Evolutionary conservation across 53 echinoderm and acorn worm genomes (phyloP), one percentile per base, ranked within the genome.

Genomic region (Arbacia lixula): DNA sequence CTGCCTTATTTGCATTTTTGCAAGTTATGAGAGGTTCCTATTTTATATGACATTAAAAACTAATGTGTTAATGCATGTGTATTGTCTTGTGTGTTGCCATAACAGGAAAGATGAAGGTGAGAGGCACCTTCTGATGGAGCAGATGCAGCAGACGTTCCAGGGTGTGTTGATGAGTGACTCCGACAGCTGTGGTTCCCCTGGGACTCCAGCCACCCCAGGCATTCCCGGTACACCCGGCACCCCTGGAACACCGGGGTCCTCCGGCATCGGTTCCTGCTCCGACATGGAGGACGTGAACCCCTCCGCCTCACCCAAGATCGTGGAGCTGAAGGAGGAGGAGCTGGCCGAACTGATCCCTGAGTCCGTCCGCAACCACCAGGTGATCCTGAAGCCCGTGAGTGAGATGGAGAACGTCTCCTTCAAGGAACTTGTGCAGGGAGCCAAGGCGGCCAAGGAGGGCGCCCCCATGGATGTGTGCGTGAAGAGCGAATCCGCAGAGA

Each of bases 81-180:
- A 46, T 46, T 46, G 46, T 46, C 46, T 14, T 10, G 14, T 14
- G 8, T 46, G 8, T 46, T 10, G 8, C 3, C 21, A 17, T 72
- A 67, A 60, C 84, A 97, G 98, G 92, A 94, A 97, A 83, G 98
- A 97, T 29, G 98, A 90, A 37, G 98, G 98, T 4, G 94, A 97
- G 33, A 76, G 91, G 42, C 83, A 88, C 67, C 74, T 97, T 12
- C 83, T 97, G 63, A 65, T 97, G 86, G 94, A 97, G 53, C 87
- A 91, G 77, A 91, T 97, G 89, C 90, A 94, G 69, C 87, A 77
- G 41, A 76, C 31, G 32, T 80, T 85, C 54, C 65, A 84, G 17
- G 73, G 85, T 71, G 87, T 84, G 52, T 78, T 81, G 38, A 68
- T 51, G 75, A 87, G 82, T 12, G 78, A 72, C 21, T 34, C 66